A percentile compares a stretch with the other conserved stretches of the same genome.
Conservation (phyloP, 2,797 vertebrate species). For the Gephyroberyx darwinii region DNA sequence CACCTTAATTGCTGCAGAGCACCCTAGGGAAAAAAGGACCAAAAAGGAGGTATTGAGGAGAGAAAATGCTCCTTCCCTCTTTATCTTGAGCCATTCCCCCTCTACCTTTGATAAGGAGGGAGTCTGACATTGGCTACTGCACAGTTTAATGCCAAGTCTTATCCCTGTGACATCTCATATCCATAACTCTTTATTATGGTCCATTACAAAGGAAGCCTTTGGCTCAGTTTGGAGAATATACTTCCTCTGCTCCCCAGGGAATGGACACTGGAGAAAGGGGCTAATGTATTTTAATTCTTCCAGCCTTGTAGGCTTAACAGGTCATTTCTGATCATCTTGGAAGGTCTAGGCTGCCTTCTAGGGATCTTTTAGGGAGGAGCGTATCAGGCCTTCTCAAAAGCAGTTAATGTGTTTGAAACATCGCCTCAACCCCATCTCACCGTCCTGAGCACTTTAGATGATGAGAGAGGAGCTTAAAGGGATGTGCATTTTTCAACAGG, state of each 20-base stretch:
- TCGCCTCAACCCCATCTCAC: conserved; percentile 35
- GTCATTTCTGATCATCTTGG: conserved; percentile 64
- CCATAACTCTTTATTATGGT: conserved; percentile 78
- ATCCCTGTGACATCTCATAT: conserved; percentile 75
- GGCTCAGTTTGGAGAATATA: conserved; percentile 63
- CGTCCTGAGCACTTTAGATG: conserved; percentile 39
- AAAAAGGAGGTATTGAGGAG: conserved; percentile 50
- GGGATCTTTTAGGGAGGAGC: conserved; percentile 42
- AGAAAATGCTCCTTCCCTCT: conserved; percentile 54
- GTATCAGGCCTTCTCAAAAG: conserved; percentile 30
- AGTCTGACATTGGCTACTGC: conserved; percentile 56
- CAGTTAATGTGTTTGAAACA: conserved; percentile 46
- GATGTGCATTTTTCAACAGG: conserved; percentile 42
- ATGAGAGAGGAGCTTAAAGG: conserved; percentile 42
- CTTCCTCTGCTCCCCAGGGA: conserved; percentile 41
- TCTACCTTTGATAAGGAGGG: conserved; percentile 51
- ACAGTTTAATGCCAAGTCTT: conserved; percentile 68
- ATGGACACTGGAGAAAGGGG: conserved; percentile 33
- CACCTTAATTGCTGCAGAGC: conserved; percentile 69
- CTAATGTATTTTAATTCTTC: conserved; percentile 73
- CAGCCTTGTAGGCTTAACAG: conserved; percentile 50
- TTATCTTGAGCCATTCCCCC: conserved; percentile 48
- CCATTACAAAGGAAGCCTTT: conserved; percentile 72
- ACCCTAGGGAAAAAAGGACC: conserved; percentile 43
- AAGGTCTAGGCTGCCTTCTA: conserved; percentile 43